A percentile compares a stretch with the other conserved stretches of the same genome.
Conservation (phyloP, 2,113 vertebrate genomes). For the Nothocercus julius region DNA sequence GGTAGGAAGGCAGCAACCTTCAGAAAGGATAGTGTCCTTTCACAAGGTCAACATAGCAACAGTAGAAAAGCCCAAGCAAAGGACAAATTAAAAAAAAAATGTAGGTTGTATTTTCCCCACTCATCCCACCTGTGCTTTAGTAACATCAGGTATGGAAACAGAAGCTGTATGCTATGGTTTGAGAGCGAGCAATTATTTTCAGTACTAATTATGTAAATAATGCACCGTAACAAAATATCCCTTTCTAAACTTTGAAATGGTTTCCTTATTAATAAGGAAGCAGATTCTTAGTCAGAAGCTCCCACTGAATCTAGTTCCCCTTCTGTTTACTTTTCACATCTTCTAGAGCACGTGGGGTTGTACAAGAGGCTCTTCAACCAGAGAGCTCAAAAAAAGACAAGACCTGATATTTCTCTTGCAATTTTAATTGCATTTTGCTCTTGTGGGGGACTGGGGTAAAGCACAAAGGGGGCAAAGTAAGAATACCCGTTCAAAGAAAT, state of each 20-base stretch:
- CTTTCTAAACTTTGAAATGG: slow-evolving; percentile 27
- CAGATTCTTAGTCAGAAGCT: slow-evolving; percentile 11
- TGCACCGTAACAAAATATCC: neutral
- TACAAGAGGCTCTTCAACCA: neutral
- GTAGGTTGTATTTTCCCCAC: neutral
- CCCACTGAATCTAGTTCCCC: neutral
- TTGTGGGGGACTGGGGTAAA: neutral
- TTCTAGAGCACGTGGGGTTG: neutral
- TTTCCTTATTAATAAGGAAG: slow-evolving; percentile 26
- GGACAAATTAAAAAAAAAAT: neutral
- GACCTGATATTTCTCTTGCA: neutral
- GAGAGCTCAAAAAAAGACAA: neutral
- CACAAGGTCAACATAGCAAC: neutral
- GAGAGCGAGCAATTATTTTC: neutral
- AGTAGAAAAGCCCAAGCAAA: neutral
- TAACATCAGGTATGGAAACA: neutral
- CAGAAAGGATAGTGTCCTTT: neutral
- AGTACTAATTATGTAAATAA: neutral
- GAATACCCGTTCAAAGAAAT: neutral
- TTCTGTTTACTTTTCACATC: neutral
- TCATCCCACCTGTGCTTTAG: neutral
- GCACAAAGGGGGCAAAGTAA: neutral
- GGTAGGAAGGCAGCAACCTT: neutral
- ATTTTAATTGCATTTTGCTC: neutral
- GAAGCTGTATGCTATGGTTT: neutral